Evolutionary conservation across 1,140 invertebrate genomes (phyloP), one percentile per base, ranked within the genome.

Genomic region (Camponotus pennsylvanicus): DNA sequence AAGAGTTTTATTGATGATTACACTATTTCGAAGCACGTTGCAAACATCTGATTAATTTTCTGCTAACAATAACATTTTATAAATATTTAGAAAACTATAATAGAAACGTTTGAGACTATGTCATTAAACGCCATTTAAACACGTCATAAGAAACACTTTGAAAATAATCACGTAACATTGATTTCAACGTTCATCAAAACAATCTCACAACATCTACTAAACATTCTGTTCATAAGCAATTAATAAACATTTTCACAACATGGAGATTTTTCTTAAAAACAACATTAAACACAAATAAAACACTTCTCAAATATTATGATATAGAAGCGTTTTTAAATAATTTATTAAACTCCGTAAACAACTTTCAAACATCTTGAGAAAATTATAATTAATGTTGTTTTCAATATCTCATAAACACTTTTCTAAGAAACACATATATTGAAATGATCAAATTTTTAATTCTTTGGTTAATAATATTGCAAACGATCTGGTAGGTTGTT

Each of bases 101-200:
- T 49, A 4, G 13, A 69, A 49, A 49, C 4, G 21, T 45, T 69
- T 15, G 11, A 69, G 8, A 49, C 21, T 69, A 27, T 45, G 0
- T 69, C 2, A 15, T 69, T 49, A 69, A 69, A 69, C 40, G 6
- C 5, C 5, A 49, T 6, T 49, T 0, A 8, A 69, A 69, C 67
- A 49, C 2, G 45, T 49, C 13, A 45, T 70, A 32, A 45, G 21
- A 70, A 70, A 49, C 21, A 2, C 11, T 27, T 69, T 45, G 5
- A 27, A 69, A 69, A 69, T 40, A 45, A 4, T 69, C 1, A 27
- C 9, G 21, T 45, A 45, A 69, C 66, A 27, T 27, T 7, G 11
- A 69, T 45, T 69, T 69, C n/a, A 45, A 9, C n/a, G 11, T 45
- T 40, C 66, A 69, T 69, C 66, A 69, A 69, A 69, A 69, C 7